Evolutionary conservation across 2,888 invertebrate species (phyloP).

Genomic region (Cerceris rybyensis): DNA sequence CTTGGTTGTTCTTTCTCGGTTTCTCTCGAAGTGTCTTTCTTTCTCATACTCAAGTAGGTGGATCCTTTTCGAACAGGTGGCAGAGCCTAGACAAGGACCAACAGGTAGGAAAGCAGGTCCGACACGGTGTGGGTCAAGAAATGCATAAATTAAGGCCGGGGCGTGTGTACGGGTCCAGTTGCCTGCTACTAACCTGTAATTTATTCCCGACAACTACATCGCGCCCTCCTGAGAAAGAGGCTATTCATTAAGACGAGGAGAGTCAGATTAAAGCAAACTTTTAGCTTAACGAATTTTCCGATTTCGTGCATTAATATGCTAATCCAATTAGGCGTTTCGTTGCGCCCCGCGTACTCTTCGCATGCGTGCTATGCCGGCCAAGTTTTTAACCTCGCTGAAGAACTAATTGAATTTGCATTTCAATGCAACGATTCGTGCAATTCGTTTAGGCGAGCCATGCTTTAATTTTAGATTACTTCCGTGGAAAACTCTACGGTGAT

Average conservation of each 20-base stretch:
- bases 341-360: slow-evolving; percentile 40
- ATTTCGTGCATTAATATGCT: slow-evolving; percentile 59
- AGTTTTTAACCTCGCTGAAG: slow-evolving; percentile 39
- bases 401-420: slow-evolving; percentile 60
- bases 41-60: slow-evolving; percentile 1
- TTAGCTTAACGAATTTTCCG: slow-evolving; percentile 48
- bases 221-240: slow-evolving; percentile 34
- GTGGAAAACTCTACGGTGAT: slow-evolving; percentile 34
- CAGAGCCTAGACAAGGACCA: slow-evolving; percentile 53
- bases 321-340: slow-evolving; percentile 49
- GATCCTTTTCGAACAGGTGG: slow-evolving; percentile 64
- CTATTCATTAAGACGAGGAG: slow-evolving; percentile 61
- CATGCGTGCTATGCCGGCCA: slow-evolving; percentile 48
- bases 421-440: slow-evolving; percentile 47
- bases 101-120: slow-evolving; percentile 67
- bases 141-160: slow-evolving; percentile 66
- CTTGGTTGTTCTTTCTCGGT: no score
- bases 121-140: slow-evolving; percentile 60
- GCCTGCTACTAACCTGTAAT: slow-evolving; percentile 50
- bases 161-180: slow-evolving; percentile 54
- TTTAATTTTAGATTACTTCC: slow-evolving; percentile 38
- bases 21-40: background rate
- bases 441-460: slow-evolving; percentile 45
- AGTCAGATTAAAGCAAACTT: slow-evolving; percentile 44
- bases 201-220: slow-evolving; percentile 55